Evolutionary conservation across 2,113 vertebrate species (phyloP).

Genomic region (Sterrhoptilus dennistouni): DNA sequence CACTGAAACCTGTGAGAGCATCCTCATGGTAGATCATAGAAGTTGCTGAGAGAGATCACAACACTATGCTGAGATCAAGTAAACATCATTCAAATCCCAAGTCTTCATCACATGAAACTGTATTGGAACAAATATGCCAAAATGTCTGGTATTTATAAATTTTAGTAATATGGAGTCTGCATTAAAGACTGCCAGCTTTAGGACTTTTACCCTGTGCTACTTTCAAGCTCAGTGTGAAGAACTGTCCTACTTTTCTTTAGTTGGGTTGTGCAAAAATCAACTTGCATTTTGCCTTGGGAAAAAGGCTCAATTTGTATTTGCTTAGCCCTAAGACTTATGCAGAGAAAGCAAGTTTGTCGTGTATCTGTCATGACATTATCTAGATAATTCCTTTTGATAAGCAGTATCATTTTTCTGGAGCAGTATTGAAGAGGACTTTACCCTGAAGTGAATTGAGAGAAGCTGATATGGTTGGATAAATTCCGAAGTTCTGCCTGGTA

Average conservation of each 20-base stretch:
- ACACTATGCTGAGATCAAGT: neutral
- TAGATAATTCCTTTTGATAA: slow-evolving; percentile 65
- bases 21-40: neutral
- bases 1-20: neutral
- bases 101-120: neutral
- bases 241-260: slow-evolving; percentile 40
- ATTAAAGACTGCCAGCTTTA: neutral
- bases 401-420: slow-evolving; percentile 39
- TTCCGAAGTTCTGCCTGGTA: neutral
- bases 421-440: slow-evolving; percentile 20
- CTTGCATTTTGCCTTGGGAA: slow-evolving; percentile 49
- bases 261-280: neutral
- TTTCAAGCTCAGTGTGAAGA: neutral
- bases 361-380: slow-evolving; percentile 45
- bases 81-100: neutral
- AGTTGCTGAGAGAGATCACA: neutral
- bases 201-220: neutral
- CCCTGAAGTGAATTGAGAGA: slow-evolving; percentile 22
- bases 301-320: slow-evolving; percentile 42
- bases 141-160: neutral
- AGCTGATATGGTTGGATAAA: slow-evolving; percentile 20
- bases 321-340: slow-evolving; percentile 28
- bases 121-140: neutral
- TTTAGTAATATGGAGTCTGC: neutral
- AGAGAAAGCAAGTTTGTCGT: slow-evolving; percentile 51